Conservation (phyloP, 1,140 invertebrate species). For the Drosophila truncata region DNA sequence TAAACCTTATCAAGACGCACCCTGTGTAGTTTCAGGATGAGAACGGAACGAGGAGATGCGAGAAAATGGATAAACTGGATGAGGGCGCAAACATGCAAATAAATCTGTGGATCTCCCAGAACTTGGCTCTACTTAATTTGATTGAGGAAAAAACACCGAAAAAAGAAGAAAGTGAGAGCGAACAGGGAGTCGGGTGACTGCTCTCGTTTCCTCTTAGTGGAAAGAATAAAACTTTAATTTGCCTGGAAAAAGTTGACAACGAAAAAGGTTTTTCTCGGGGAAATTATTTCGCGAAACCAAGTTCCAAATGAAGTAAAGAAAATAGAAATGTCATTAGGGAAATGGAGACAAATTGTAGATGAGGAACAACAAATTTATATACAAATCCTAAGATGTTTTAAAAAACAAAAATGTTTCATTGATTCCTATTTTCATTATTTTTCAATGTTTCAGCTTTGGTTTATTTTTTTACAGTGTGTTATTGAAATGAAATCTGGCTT, state of each 20-base stretch:
- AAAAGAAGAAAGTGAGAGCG: slow-evolving; percentile 3
- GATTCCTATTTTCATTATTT: background rate
- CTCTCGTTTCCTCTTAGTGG: slow-evolving; percentile 6
- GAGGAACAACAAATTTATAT: background rate
- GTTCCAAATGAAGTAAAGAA: background rate
- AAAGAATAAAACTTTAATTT: slow-evolving; percentile 25
- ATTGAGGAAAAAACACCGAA: slow-evolving; percentile 26
- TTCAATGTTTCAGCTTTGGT: no score
- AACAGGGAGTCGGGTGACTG: background rate
- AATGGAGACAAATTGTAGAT: background rate
- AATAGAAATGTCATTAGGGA: background rate
- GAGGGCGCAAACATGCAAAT: slow-evolving; percentile 48
- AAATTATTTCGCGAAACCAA: background rate
- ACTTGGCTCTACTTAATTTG: slow-evolving; percentile 50
- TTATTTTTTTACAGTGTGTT: slow-evolving; percentile 5
- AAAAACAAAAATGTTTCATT: background rate
- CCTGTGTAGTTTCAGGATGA: slow-evolving; percentile 26
- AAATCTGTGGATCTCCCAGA: slow-evolving; percentile 38
- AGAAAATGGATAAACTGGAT: slow-evolving; percentile 32
- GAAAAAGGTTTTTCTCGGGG: background rate
- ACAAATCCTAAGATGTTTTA: background rate
- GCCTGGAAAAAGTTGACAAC: background rate
- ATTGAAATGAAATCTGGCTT: background rate
- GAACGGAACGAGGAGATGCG: slow-evolving; percentile 4
- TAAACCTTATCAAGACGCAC: slow-evolving; percentile 50